Evolutionary conservation across 2,888 invertebrate genomes (phyloP).

Genomic region (Eudemis profundana): DNA sequence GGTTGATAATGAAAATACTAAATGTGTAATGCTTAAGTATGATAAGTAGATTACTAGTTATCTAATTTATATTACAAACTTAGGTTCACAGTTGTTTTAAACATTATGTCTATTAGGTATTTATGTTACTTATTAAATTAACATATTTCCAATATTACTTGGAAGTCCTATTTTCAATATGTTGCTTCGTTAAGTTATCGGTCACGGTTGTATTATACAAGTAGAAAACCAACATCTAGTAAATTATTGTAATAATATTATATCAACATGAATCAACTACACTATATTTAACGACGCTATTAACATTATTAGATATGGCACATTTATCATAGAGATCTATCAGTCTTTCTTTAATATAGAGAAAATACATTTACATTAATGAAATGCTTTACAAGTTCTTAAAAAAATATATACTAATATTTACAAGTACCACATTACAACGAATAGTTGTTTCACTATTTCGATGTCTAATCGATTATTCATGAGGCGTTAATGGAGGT

Average conservation of each 20-base stretch:
- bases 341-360: constrained; percentile 75
- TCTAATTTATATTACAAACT: neutral
- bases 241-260: constrained; percentile 31
- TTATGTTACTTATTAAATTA: neutral
- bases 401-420: constrained; percentile 48
- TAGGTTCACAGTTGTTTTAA: too few species aligned
- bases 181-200: neutral
- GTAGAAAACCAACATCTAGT: constrained; percentile 4
- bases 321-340: constrained; percentile 77
- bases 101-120: too few species aligned
- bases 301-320: constrained; percentile 73
- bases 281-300: constrained; percentile 44
- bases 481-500: neutral
- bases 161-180: constrained; percentile 1
- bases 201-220: neutral
- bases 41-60: neutral
- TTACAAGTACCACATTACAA: constrained; percentile 37
- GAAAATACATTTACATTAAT: constrained; percentile 49
- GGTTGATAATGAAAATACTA: neutral
- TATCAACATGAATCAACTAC: constrained; percentile 31
- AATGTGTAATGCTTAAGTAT: too few species aligned
- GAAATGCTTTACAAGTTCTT: constrained; percentile 42
- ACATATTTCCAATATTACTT: neutral
- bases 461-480: constrained; percentile 33
- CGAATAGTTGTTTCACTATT: constrained; percentile 3